These are phyloP conservation scores for Drosophila trapezifrons DNA, from an alignment of 1,140 invertebrate species.

Conservation along the genomic window DNA sequence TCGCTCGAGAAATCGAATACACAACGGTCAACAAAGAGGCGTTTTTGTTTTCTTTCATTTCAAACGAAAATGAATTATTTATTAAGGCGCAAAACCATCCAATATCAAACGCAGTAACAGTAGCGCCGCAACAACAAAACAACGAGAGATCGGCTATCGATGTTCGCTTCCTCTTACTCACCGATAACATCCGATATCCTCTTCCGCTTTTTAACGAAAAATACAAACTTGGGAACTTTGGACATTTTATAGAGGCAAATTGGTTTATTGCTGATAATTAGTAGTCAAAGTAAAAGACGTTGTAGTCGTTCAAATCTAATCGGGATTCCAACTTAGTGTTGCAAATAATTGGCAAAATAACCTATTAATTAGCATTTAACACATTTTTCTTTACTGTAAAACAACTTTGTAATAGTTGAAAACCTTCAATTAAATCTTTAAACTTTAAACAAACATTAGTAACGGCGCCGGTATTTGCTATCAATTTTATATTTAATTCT, in stretches of 20 bases:
- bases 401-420: background rate
- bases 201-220: constrained; percentile 13
- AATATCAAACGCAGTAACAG: constrained; percentile 7
- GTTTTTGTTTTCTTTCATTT: constrained; percentile 15
- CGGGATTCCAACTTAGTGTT: background rate
- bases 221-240: background rate
- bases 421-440: background rate
- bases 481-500: constrained; percentile 4
- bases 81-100: constrained; percentile 17
- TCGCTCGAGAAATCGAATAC: constrained; percentile 59
- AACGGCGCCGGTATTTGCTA: background rate
- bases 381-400: background rate
- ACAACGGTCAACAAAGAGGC: constrained; percentile 53
- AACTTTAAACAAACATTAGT: background rate
- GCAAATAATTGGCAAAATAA: background rate
- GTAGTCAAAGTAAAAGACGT: background rate
- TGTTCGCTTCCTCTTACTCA: constrained; percentile 9
- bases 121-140: background rate
- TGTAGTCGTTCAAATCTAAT: background rate
- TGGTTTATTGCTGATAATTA: background rate
- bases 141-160: constrained; percentile 19
- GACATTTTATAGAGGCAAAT: background rate
- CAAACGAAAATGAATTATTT: constrained; percentile 48
- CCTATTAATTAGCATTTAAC: background rate
- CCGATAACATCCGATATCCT: constrained; percentile 34